Conservation (phyloP, 2,113 vertebrate genomes). For the Collichthys lucidus region DNA sequence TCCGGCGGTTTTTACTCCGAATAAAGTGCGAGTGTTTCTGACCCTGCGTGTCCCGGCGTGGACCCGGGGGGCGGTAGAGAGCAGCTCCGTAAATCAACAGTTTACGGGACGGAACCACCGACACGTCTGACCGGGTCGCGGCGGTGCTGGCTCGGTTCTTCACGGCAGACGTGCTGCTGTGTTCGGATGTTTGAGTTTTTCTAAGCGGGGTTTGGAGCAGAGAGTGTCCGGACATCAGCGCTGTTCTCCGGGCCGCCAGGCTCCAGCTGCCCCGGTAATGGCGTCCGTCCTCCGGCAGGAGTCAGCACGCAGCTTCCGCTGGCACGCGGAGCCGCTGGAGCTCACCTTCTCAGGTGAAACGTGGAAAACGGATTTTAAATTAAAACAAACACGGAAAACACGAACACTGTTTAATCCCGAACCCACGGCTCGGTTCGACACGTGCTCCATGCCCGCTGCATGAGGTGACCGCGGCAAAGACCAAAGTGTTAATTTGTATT, state of each 20-base stretch:
- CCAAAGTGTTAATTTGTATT: background rate
- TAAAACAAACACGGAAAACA: background rate
- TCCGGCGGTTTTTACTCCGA: no score
- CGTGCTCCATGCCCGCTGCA: constrained; percentile 34
- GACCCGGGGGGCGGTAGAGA: constrained; percentile 15
- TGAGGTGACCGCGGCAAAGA: no score
- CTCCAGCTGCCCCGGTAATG: constrained; percentile 77
- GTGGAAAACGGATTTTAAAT: background rate
- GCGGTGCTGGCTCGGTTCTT: rapidly evolving
- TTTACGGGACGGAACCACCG: background rate
- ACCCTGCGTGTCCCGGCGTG: no score
- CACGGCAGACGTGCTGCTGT: background rate
- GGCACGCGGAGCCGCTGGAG: constrained; percentile 39
- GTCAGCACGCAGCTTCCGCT: constrained; percentile 81
- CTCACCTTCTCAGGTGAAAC: background rate
- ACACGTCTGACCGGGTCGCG: background rate
- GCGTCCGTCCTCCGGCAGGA: constrained; percentile 82
- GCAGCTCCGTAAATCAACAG: background rate
- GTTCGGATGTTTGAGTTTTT: no score
- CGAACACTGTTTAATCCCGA: background rate
- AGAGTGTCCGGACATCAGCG: background rate
- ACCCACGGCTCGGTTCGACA: background rate
- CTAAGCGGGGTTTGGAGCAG: background rate
- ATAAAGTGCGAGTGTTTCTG: no score
- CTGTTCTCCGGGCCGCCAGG: constrained; percentile 27